A percentile compares a stretch with the other conserved stretches of the same genome.
These are phyloP conservation scores for Himalopsyche phryganea DNA, from an alignment of 1,140 invertebrate species.

Conservation along the genomic window DNA sequence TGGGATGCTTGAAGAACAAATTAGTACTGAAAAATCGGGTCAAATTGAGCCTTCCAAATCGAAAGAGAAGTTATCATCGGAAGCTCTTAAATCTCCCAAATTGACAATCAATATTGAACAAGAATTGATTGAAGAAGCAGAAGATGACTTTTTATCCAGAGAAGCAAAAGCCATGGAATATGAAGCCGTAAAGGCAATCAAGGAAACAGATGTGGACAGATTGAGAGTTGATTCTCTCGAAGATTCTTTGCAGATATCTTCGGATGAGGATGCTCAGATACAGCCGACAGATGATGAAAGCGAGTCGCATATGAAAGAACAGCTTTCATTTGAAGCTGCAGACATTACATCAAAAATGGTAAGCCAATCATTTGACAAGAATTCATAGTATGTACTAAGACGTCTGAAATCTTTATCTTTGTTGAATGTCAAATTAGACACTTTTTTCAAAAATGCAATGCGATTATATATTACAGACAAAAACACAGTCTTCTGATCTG, in stretches of 20 bases:
- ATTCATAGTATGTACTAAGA: too few relatives aligned
- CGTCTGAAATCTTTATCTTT: too few relatives aligned
- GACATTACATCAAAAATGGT: constrained; percentile 15
- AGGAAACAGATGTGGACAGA: constrained; percentile 18
- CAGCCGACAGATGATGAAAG: constrained; percentile 33
- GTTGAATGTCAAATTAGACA: too few relatives aligned
- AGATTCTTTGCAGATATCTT: constrained; percentile 31
- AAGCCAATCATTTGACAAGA: constrained; percentile 20
- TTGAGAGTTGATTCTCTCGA: constrained; percentile 29
- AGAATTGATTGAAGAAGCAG: constrained; percentile 10
- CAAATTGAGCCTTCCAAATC: constrained; percentile 2
- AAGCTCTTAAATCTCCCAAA: constrained; percentile 20
- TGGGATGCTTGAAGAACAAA: constrained; percentile 24
- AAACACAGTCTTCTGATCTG: too few relatives aligned
- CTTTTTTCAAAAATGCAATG: too few relatives aligned
- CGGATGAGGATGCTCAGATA: constrained; percentile 32
- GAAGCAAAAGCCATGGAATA: constrained; percentile 20
- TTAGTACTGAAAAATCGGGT: background rate
- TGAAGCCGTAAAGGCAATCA: constrained; percentile 13
- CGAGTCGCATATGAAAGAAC: constrained; percentile 26
- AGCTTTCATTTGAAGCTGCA: constrained; percentile 17
- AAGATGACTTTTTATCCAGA: constrained; percentile 7
- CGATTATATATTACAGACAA: constrained; percentile 33
- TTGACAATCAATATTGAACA: constrained; percentile 29
- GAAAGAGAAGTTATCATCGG: constrained; percentile 9